Percentiles rank a stretch among this genome's conserved stretches.
These are phyloP conservation scores for Nysson spinosus DNA, from an alignment of 2,888 invertebrate species.

Conservation along the genomic window DNA sequence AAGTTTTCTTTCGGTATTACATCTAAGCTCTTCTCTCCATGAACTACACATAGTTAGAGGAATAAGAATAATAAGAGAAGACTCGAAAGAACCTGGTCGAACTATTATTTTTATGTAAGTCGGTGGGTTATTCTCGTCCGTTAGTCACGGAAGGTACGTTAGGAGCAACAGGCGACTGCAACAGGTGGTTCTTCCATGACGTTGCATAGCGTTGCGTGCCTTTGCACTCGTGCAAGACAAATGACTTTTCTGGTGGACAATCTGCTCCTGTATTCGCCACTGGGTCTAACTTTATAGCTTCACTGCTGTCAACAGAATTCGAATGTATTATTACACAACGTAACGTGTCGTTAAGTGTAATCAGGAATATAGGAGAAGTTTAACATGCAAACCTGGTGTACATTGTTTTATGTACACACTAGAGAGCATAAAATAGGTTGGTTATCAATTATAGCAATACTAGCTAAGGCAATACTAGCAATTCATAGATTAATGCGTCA, in stretches of 20 bases:
- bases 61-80: background rate
- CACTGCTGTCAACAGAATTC: too few species aligned
- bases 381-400: too few species aligned
- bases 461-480: background rate
- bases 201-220: slow-evolving; percentile 39
- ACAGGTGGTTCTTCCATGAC: slow-evolving; percentile 54
- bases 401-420: too few species aligned
- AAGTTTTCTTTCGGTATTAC: too few species aligned
- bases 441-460: background rate
- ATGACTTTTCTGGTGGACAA: slow-evolving; percentile 39
- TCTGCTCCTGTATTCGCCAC: slow-evolving; percentile 28
- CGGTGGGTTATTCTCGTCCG: slow-evolving; percentile 48
- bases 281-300: slow-evolving; percentile 4
- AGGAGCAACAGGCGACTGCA: slow-evolving; percentile 55
- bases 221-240: slow-evolving; percentile 47
- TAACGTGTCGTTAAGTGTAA: too few species aligned
- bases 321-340: too few species aligned
- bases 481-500: slow-evolving; percentile 6
- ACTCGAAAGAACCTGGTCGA: slow-evolving; percentile 24
- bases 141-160: slow-evolving; percentile 43
- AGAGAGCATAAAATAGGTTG: background rate
- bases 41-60: background rate
- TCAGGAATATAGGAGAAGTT: too few species aligned
- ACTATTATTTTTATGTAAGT: slow-evolving; percentile 44
- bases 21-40: too few species aligned